Base-by-base conservation (phyloP, 2,113 vertebrate genomes). In the Echinops telfairi region DNA sequence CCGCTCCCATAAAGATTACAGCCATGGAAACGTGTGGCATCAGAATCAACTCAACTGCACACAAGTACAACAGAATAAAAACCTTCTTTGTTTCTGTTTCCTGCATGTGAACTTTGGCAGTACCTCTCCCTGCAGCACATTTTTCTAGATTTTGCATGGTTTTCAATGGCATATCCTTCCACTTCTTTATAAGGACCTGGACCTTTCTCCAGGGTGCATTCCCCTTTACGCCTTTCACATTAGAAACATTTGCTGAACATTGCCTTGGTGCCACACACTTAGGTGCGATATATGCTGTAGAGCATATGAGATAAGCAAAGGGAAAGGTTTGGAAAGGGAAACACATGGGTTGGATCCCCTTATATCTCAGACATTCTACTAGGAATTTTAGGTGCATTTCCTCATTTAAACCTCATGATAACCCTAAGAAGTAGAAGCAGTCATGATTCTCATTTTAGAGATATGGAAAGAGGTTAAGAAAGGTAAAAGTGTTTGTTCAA, bases 111-210 rank as follows among this genome's bases (percentile, higher is more conserved):
- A 79, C 38, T 62, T 92, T 31, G 33, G 82, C 75, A 78, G 60
- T 66, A 29, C 3, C 62, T 36, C 58, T n/a, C n/a, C 23, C 36
- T 40, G 84, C 33, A 68, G 43, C 36, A 86, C 2, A 70, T 6
- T 82, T 75, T 82, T 86, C 53, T 79, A 77, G 20, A 73, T 92
- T 91, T 94, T 87, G 10, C 73, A 60, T 91, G 71, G 62, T 87
- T 86, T 92, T 88, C 84, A 85, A 76, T 36, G 27, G 10, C 3
- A 70, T 6, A 31, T 84, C 64, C n/a, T 84, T 82, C 27, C 31
- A 80, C n/a, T 90, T 33, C 7, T 88, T 92, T 66, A 68, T 87
- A 81, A 60, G 36, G 38, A 88, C 36, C 57, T 75, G 15, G 81
- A 60, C 43, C 79, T 92, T 85, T 90, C 73, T 88, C 36, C 43